phyloP scores from a whole-genome alignment of 2,797 vertebrate genomes.

The Periparus ater region DNA sequence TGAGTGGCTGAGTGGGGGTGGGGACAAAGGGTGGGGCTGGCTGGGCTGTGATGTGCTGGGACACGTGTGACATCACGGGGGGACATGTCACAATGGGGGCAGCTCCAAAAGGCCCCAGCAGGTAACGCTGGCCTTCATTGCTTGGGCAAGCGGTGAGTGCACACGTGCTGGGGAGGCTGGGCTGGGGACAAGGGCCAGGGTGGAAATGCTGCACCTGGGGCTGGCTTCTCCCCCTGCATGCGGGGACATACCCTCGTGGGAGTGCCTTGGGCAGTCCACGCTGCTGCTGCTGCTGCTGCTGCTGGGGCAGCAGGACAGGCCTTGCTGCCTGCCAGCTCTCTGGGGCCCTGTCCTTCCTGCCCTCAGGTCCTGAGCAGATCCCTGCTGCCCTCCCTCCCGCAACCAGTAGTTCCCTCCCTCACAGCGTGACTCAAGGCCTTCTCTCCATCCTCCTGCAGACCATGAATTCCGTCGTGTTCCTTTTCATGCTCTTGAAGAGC shows the following conservation, averaged over 20 bases:
- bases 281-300: background rate
- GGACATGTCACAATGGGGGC: no score
- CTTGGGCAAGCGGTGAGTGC: no score
- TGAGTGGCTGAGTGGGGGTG: no score
- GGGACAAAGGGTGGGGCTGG: no score
- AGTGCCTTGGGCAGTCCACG: background rate
- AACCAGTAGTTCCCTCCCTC: no score
- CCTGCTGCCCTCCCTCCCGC: background rate
- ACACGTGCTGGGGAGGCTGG: no score
- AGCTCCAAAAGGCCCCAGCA: no score
- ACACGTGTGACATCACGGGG: no score
- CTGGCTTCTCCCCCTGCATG: background rate
- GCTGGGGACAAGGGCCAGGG: no score
- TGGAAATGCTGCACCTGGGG: background rate
- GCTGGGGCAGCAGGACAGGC: background rate
- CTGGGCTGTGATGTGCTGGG: no score
- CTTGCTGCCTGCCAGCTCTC: background rate
- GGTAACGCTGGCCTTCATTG: no score
- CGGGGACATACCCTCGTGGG: background rate
- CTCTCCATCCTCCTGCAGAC: background rate
- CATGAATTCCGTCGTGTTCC: background rate
- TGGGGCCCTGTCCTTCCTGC: background rate
- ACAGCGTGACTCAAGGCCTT: no score
- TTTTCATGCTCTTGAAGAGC: background rate
- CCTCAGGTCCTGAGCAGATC: background rate